Evolutionary conservation across 2,888 invertebrate genomes (phyloP).

Genomic region (Dromius quadrimaculatus): DNA sequence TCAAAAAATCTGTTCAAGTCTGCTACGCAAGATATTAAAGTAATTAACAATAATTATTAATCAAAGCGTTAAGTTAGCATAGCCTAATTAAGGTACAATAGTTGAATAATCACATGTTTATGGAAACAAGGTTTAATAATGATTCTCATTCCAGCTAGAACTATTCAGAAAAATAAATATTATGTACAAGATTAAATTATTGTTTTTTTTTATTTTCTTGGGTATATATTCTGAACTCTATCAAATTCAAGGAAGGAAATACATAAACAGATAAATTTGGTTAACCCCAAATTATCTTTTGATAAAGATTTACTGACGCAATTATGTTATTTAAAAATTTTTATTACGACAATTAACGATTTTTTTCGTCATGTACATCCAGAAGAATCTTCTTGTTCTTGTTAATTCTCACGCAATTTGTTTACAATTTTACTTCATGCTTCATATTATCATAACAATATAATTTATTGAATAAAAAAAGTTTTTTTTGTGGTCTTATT

Average conservation of each 20-base stretch:
- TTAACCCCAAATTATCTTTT: conserved; percentile 6
- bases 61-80: too few relatives aligned
- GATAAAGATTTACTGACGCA: conserved; percentile 6
- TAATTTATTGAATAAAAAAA: too few relatives aligned
- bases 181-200: too few relatives aligned
- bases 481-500: too few relatives aligned
- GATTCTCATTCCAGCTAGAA: too few relatives aligned
- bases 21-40: neutral
- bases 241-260: too few relatives aligned
- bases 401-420: conserved; percentile 7
- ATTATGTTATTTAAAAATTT: neutral
- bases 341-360: neutral
- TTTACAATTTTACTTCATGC: conserved; percentile 22
- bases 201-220: too few relatives aligned
- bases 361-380: conserved; percentile 12
- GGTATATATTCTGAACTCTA: too few relatives aligned
- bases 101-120: too few relatives aligned
- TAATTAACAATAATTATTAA: neutral
- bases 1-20: conserved; percentile 1
- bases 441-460: neutral
- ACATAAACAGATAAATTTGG: conserved; percentile 12
- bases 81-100: too few relatives aligned
- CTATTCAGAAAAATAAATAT: too few relatives aligned
- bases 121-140: too few relatives aligned
- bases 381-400: neutral